A percentile compares a stretch with the other conserved stretches of the same genome.
phyloP scores from a whole-genome alignment of 2,113 vertebrate species.

The Prunella himalayana region DNA sequence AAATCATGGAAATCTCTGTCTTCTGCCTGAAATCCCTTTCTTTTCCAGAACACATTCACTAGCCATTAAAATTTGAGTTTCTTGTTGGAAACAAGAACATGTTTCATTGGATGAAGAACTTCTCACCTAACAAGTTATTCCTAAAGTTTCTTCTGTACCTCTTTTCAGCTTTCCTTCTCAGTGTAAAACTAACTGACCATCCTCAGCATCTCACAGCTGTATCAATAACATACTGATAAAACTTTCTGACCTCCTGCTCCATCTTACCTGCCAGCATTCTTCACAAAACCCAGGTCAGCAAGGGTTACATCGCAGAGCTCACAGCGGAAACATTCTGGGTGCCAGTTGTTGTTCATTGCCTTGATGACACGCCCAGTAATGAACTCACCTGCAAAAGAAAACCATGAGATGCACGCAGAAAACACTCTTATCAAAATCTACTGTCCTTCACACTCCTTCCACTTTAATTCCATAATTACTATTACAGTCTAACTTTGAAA shows the following conservation, averaged over 20 bases:
- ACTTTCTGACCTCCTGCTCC: not conserved
- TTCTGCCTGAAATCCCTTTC: not conserved
- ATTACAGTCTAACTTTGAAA: not conserved
- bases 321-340: conserved; percentile 78
- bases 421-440: not conserved
- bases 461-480: not conserved
- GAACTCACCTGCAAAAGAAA: conserved; percentile 71
- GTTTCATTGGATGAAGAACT: not conserved
- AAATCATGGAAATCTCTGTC: not conserved
- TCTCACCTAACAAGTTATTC: not conserved
- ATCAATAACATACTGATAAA: not conserved
- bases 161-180: not conserved
- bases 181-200: not conserved
- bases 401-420: not conserved
- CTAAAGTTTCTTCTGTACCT: not conserved
- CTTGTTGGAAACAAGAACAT: not conserved
- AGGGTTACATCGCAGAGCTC: conserved; percentile 72
- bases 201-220: not conserved
- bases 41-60: not conserved
- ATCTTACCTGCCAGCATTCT: conserved; percentile 75
- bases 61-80: not conserved
- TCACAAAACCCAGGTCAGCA: conserved; percentile 80
- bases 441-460: not conserved
- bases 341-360: conserved; percentile 82
- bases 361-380: conserved; percentile 80